Evolutionary conservation across 2,797 vertebrate species (phyloP).

Genomic region (Paguma larvata): DNA sequence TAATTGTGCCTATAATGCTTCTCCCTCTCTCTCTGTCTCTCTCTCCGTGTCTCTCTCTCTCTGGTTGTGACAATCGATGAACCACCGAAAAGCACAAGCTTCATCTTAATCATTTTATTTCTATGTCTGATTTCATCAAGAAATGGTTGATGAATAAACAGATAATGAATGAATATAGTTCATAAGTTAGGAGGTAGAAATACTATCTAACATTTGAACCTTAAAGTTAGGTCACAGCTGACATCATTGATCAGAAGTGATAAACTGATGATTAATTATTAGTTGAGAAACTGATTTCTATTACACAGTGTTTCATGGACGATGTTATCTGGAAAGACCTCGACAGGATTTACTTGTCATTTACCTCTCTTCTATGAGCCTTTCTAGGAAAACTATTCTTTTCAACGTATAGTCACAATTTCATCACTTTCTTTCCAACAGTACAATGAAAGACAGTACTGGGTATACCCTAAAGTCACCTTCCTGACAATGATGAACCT

Average conservation of each 20-base stretch:
- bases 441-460: background rate
- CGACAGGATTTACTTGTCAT: background rate
- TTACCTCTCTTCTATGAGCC: background rate
- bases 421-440: background rate
- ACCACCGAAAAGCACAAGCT: background rate
- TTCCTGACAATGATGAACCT: background rate
- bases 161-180: background rate
- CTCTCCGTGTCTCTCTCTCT: background rate
- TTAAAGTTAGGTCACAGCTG: background rate
- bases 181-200: background rate
- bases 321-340: background rate
- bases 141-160: background rate
- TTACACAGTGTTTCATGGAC: background rate
- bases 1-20: background rate
- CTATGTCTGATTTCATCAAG: background rate
- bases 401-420: background rate
- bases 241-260: background rate
- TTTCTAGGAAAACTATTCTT: background rate
- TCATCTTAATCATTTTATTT: background rate
- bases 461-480: background rate
- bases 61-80: background rate
- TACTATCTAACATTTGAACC: conserved; percentile 22
- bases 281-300: background rate
- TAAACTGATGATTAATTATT: background rate
- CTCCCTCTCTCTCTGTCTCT: too few species aligned